Evolutionary conservation across 2,888 invertebrate genomes (phyloP), one percentile per base, ranked within the genome.

Genomic region (Frankliniella intonsa): DNA sequence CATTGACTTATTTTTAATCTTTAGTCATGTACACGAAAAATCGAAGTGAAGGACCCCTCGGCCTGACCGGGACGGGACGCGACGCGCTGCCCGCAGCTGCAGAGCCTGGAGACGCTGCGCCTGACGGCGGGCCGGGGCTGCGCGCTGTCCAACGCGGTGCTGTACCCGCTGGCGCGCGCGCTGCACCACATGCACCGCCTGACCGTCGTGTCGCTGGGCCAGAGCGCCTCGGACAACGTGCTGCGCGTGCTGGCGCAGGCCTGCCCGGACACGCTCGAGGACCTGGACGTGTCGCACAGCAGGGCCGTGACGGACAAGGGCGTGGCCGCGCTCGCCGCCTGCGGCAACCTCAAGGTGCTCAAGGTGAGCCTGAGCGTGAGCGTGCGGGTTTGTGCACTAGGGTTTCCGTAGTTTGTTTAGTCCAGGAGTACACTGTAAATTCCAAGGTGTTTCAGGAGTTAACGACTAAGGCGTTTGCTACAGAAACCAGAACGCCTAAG

Each of bases 211-310:
- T 11, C 69, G 25, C 69, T 76, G 25, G 69, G 22, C 11, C 22
- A 76, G 11, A 76, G 25, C 69, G 69, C 69, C 25, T 12, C 69
- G 25, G 69, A 76, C 69, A 76, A 76, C 69, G 69, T 76, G 69
- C 69, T 76, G 69, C 69, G 69, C 25, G 69, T 76, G 25, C 69
- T 76, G 69, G 69, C 69, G 69, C 69, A 76, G 69, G 69, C 69
- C 69, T 76, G 69, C 25, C 69, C 69, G 11, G 69, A 25, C 25
- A 76, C 69, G 22, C 69, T 76, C 11, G 69, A 76, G 69, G 69
- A 76, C 22, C 69, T 76, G 69, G 69, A 76, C 69, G 69, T 76
- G 69, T 76, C 69, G 22, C 69, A 25, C 25, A 76, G 69, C 69
- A 8, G 22, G 25, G 69, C 25, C 69, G 69, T 76, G 22, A 76